Evolutionary conservation across 2,113 vertebrate species (phyloP).

Genomic region (Python bivittatus): DNA sequence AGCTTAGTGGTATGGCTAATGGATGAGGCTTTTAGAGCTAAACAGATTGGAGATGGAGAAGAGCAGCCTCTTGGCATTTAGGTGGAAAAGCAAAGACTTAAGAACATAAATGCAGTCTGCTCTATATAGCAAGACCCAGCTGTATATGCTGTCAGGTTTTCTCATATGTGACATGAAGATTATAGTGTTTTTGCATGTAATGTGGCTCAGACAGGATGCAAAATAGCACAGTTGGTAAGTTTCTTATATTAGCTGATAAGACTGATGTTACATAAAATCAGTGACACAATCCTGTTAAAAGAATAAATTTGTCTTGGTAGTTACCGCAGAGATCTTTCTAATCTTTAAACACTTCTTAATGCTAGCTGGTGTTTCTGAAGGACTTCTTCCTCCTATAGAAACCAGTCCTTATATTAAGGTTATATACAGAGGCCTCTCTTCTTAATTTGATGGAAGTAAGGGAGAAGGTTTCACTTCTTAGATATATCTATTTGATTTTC

Average conservation of each 20-base stretch:
- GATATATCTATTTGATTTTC: not conserved
- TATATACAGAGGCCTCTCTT: not conserved
- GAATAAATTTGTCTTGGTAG: not conserved
- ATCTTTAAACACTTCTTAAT: conserved; percentile 6
- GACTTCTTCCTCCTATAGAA: not conserved
- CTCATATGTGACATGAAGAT: conserved; percentile 35
- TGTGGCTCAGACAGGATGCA: conserved; percentile 23
- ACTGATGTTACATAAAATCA: conserved; percentile 29
- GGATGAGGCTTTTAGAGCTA: not conserved
- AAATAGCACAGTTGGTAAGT: conserved; percentile 31
- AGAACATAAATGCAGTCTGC: conserved; percentile 1
- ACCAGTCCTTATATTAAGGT: not conserved
- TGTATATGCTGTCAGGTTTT: not conserved
- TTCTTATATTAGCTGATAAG: conserved; percentile 13
- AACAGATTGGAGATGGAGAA: conserved; percentile 2
- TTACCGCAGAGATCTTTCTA: conserved; percentile 16
- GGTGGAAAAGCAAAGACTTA: not conserved
- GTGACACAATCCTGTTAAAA: not conserved
- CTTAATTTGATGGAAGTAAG: not conserved
- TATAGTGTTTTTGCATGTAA: conserved; percentile 30
- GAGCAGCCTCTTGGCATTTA: conserved; percentile 15
- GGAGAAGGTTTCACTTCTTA: not conserved
- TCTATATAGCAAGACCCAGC: conserved; percentile 40
- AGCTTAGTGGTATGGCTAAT: not conserved
- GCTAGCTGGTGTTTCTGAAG: not conserved